A percentile compares a stretch with the other conserved stretches of the same genome.
phyloP scores from a whole-genome alignment of 2,113 vertebrate species.

The Periophthalmus modestus region DNA sequence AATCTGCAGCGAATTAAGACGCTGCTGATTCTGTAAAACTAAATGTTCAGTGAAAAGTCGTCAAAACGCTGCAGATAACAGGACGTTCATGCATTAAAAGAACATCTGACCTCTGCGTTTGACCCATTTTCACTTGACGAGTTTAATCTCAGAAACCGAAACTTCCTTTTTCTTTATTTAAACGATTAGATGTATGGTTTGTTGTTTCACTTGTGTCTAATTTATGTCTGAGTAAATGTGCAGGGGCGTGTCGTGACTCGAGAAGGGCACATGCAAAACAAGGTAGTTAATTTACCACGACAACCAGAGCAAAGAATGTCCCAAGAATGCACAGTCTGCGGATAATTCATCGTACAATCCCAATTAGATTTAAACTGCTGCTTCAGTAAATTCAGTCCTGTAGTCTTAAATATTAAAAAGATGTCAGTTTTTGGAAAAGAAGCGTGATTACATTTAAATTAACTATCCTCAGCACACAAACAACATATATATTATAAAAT shows the following conservation, averaged over 20 bases:
- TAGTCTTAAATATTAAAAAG: neutral
- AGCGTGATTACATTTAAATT: neutral
- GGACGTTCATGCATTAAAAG: too few species aligned
- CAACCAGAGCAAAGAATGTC: neutral
- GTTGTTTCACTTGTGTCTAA: neutral
- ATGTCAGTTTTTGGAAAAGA: conserved; percentile 4
- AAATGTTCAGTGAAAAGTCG: too few species aligned
- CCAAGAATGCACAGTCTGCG: neutral
- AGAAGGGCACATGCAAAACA: too few species aligned
- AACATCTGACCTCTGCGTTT: too few species aligned
- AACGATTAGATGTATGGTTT: too few species aligned
- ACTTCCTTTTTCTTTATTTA: too few species aligned
- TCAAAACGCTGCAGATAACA: too few species aligned
- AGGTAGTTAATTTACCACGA: neutral
- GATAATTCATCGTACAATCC: neutral
- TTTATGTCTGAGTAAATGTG: neutral
- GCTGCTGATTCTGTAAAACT: too few species aligned
- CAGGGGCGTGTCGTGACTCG: neutral
- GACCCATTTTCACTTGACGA: too few species aligned
- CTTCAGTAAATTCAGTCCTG: neutral
- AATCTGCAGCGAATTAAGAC: neutral
- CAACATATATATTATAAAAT: conserved; percentile 10
- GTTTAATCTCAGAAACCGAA: too few species aligned
- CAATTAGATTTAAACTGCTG: neutral
- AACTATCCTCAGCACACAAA: neutral